phyloP scores from a whole-genome alignment of 2,113 vertebrate species.

The Gavialis gangeticus region DNA sequence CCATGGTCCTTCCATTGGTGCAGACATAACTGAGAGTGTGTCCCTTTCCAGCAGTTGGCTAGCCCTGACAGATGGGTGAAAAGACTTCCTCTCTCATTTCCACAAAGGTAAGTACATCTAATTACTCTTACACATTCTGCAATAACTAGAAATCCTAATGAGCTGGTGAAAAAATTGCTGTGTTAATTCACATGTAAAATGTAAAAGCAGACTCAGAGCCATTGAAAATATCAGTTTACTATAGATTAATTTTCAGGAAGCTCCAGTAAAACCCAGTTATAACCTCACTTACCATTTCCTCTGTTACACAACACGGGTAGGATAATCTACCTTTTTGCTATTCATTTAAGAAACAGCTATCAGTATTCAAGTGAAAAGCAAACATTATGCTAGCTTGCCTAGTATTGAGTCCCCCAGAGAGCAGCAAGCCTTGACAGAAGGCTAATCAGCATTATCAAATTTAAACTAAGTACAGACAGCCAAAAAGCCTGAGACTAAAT shows the following conservation, averaged over 20 bases:
- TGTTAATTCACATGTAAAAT: constrained; percentile 34
- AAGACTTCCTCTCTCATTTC: constrained; percentile 58
- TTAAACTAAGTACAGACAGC: not conserved
- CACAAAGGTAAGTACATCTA: constrained; percentile 37
- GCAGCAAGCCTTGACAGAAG: constrained; percentile 23
- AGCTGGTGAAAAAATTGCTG: constrained; percentile 46
- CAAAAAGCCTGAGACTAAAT: not conserved
- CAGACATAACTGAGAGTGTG: not conserved
- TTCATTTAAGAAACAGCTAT: constrained; percentile 49
- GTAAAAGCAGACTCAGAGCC: constrained; percentile 50
- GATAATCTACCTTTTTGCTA: constrained; percentile 54
- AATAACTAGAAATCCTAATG: constrained; percentile 46
- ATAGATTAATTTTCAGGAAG: constrained; percentile 54
- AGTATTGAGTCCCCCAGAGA: constrained; percentile 21
- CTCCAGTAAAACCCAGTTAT: constrained; percentile 61
- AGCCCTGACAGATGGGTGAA: constrained; percentile 30
- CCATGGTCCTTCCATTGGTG: not conserved
- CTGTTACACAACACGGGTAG: constrained; percentile 56
- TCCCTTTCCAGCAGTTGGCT: not conserved
- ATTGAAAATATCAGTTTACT: constrained; percentile 66
- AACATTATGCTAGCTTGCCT: constrained; percentile 9
- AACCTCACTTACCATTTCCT: constrained; percentile 50
- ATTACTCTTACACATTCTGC: constrained; percentile 30
- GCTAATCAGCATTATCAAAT: constrained; percentile 1
- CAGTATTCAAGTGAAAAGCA: constrained; percentile 65